phyloP scores from a whole-genome alignment of 2,797 vertebrate species.

The Helicolenus hilgendorfi region DNA sequence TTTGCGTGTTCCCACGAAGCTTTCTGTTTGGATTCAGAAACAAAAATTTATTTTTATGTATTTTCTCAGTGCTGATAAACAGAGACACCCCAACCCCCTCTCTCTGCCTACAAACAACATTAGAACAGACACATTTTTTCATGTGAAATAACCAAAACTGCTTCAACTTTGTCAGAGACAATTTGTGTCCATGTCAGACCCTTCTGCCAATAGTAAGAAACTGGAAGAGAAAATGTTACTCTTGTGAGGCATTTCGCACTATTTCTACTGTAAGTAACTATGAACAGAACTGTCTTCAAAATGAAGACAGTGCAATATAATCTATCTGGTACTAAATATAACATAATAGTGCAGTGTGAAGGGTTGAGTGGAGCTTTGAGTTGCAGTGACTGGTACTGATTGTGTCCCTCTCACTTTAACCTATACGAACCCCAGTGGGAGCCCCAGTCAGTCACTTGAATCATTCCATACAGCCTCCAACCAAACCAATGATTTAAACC shows the following conservation, averaged over 20 bases:
- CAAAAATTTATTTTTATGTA: not conserved
- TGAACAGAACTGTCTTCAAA: not conserved
- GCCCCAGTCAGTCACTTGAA: conserved; percentile 1
- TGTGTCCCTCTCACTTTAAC: conserved; percentile 6
- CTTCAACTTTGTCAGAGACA: not conserved
- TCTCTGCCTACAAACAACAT: no score
- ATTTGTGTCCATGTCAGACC: not conserved
- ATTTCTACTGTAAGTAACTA: not conserved
- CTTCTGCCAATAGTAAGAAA: not conserved
- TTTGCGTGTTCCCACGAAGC: not conserved
- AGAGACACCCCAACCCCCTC: not conserved
- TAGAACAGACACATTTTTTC: not conserved
- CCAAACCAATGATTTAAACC: conserved; percentile 60
- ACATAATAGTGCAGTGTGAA: not conserved
- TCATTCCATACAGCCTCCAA: conserved; percentile 16
- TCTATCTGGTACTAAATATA: not conserved
- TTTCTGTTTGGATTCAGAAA: not conserved
- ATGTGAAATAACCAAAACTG: not conserved
- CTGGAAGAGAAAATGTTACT: not conserved
- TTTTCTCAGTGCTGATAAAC: not conserved
- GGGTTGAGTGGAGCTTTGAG: not conserved
- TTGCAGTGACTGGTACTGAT: not conserved
- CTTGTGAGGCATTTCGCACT: not conserved
- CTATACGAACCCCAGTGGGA: not conserved
- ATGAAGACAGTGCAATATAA: not conserved